Percentiles rank a stretch among this genome's conserved stretches.
Conservation (phyloP, 2,113 vertebrate genomes). For the Nothoprocta perdicaria region DNA sequence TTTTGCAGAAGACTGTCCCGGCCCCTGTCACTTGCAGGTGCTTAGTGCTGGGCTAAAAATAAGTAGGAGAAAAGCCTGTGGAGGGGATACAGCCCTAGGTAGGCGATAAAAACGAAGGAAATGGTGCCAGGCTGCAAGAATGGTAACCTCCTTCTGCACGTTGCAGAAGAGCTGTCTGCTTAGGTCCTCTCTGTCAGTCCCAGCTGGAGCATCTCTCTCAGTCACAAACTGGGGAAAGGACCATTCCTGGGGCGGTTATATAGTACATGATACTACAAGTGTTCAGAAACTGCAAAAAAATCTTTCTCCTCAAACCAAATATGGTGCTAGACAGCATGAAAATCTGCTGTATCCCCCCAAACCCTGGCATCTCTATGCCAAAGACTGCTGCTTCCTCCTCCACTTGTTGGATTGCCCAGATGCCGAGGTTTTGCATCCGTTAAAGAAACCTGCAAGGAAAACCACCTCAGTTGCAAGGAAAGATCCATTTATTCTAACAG, state of each 20-base stretch:
- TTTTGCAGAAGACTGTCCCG: background rate
- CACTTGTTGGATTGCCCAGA: background rate
- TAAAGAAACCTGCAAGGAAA: constrained; percentile 3
- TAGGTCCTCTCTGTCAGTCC: background rate
- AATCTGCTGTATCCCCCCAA: background rate
- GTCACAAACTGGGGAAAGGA: background rate
- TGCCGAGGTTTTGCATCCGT: background rate
- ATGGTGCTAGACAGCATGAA: background rate
- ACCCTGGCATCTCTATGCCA: background rate
- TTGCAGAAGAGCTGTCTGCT: background rate
- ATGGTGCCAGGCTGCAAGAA: background rate
- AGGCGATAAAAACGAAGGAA: background rate
- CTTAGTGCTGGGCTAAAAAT: too few relatives aligned
- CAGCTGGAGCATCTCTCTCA: background rate
- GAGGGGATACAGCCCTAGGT: background rate
- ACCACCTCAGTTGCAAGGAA: background rate
- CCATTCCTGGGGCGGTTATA: background rate
- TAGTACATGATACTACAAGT: background rate
- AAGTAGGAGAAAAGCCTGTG: background rate
- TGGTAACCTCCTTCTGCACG: background rate
- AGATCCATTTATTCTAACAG: background rate
- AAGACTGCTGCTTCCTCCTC: background rate
- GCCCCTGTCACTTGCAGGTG: background rate
- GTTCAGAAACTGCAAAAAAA: background rate
- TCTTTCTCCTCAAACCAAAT: background rate